phyloP scores from a whole-genome alignment of 2,113 vertebrate species.

The Etheostoma spectabile region DNA sequence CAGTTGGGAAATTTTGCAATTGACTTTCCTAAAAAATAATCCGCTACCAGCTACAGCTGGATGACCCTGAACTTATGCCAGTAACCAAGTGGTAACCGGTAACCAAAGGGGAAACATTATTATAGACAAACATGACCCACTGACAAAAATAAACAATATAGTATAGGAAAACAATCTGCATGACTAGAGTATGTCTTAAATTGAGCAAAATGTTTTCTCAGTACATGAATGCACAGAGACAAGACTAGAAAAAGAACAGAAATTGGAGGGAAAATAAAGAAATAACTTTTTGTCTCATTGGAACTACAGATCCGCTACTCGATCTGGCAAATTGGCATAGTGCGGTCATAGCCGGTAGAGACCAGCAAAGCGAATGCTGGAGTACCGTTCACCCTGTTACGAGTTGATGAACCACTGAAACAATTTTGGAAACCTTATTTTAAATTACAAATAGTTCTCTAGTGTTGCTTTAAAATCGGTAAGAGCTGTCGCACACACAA shows the following conservation, averaged over 20 bases:
- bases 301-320: too few relatives aligned
- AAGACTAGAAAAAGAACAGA: neutral
- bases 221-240: neutral
- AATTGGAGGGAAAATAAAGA: neutral
- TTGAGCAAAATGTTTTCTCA: neutral
- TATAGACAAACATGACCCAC: neutral
- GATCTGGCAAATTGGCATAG: too few relatives aligned
- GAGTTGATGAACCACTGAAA: too few relatives aligned
- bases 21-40: constrained; percentile 25
- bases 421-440: too few relatives aligned
- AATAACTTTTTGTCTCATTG: too few relatives aligned
- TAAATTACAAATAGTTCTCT: too few relatives aligned
- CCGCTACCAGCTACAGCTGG: constrained; percentile 3
- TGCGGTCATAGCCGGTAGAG: too few relatives aligned
- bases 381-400: too few relatives aligned
- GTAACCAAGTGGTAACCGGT: neutral
- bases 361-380: too few relatives aligned
- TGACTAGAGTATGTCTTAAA: neutral
- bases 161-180: neutral
- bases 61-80: constrained; percentile 2
- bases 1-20: constrained; percentile 17
- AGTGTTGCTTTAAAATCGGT: too few relatives aligned
- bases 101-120: neutral
- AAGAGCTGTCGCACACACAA: too few relatives aligned
- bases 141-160: neutral